Percentiles rank a stretch among this genome's conserved stretches.
Conservation (phyloP, 2,113 vertebrate genomes). For the Centropus unirufus region DNA sequence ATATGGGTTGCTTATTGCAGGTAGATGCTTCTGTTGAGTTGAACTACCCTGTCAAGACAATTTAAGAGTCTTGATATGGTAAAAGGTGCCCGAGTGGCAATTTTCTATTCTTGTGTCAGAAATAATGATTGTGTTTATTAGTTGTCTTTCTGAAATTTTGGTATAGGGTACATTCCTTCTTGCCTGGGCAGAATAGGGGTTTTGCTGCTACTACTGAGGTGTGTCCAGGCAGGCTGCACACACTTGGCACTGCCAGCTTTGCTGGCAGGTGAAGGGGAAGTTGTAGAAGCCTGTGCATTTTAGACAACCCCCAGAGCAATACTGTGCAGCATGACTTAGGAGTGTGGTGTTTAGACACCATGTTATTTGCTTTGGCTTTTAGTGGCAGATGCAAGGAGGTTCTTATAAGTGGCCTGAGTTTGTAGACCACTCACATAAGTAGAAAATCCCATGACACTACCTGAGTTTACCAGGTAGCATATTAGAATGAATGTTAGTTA, state of each 20-base stretch:
- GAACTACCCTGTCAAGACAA: not conserved
- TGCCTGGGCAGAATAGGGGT: not conserved
- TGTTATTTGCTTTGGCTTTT: not conserved
- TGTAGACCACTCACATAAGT: not conserved
- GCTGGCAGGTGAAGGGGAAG: not conserved
- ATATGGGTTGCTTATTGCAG: not conserved
- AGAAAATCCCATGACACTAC: not conserved
- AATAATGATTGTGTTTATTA: not conserved
- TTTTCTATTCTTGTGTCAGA: not conserved
- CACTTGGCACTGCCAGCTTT: not conserved
- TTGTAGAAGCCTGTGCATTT: accelerated
- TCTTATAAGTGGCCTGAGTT: not conserved
- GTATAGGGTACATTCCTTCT: not conserved
- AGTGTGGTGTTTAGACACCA: not conserved
- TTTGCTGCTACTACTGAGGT: not conserved
- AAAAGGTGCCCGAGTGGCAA: not conserved
- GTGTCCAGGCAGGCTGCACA: not conserved
- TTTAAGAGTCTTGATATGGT: not conserved
- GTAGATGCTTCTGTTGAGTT: not conserved
- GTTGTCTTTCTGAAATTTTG: not conserved
- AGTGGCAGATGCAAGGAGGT: not conserved
- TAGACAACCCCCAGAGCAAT: not conserved
- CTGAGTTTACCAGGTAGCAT: not conserved
- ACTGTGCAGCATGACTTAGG: not conserved
- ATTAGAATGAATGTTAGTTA: not conserved